Evolutionary conservation across 2,797 vertebrate species (phyloP), one percentile per base, ranked within the genome.

Genomic region (Prionace glauca): DNA sequence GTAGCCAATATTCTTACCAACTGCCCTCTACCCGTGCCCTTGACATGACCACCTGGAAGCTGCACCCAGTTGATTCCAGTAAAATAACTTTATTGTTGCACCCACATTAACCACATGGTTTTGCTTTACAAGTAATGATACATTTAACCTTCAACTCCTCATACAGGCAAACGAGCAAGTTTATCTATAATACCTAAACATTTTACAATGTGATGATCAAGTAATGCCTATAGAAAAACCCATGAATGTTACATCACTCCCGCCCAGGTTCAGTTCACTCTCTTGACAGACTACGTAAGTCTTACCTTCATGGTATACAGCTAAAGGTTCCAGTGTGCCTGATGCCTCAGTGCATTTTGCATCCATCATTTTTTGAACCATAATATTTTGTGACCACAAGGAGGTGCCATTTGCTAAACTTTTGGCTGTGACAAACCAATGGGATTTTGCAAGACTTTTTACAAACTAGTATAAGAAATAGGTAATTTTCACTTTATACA

Each of bases 401-500:
- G 93, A n/a, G 93, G 93, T 74, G 93, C 93, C 50, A 56, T 95
- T 95, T 95, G 45, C 71, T 45, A 72, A 95, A 72, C 45, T 22
- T 95, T 56, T 72, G n/a, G 24, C 90, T 26, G 41, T 24, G 67
- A 41, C n/a, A 67, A 32, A 69, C 9, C 90, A 92, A 36, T 92
- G 11, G 20, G 20, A 90, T 90, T 69, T 67, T 92, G 24, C 69
- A 69, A 41, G 22, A n/a, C n/a, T 67, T 62, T 67, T 84, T 45
- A 24, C 36, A 45, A 4, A 22, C n/a, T 92, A 62, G 18, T 92
- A 24, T 41, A 90, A 36, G 8, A 36, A 41, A 67, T 41, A 24
- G n/a, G 11, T 2, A 9, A 69, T 22, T 65, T 91, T 67, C 32
- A 36, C 65, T 32, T 26, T 69, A n/a, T 10, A 65, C 2, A 7